Evolutionary conservation across 2,888 invertebrate species (phyloP).

Genomic region (Philhelius pedissequus): DNA sequence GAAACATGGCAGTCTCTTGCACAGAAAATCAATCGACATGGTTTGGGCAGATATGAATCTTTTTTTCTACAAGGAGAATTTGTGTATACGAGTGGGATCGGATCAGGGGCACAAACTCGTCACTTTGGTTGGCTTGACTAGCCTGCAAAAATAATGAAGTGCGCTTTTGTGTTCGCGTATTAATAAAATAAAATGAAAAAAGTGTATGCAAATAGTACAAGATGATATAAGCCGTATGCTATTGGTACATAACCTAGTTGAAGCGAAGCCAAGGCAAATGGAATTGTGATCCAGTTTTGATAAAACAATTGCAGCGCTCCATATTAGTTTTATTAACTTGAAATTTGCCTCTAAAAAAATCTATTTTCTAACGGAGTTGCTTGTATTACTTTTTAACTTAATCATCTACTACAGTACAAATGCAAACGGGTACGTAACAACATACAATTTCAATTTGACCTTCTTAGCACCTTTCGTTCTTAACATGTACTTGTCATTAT

Average conservation of each 20-base stretch:
- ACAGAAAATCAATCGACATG: slow-evolving; percentile 60
- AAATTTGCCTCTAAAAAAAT: too few relatives aligned
- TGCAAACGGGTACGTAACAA: too few relatives aligned
- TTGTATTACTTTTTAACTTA: too few relatives aligned
- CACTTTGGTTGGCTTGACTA: neutral
- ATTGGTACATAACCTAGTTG: neutral
- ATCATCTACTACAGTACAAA: too few relatives aligned
- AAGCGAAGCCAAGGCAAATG: neutral
- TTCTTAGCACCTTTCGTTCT: too few relatives aligned
- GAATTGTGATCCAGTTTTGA: neutral
- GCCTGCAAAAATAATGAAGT: neutral
- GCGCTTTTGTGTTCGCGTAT: slow-evolving; percentile 5
- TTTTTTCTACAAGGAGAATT: neutral
- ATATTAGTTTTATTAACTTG: too few relatives aligned
- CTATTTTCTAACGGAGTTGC: too few relatives aligned
- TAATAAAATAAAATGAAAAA: neutral
- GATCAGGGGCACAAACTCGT: neutral
- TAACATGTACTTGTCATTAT: too few relatives aligned
- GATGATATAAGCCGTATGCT: neutral
- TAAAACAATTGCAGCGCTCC: neutral
- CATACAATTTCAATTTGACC: too few relatives aligned
- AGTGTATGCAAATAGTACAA: neutral
- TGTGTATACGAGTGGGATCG: neutral
- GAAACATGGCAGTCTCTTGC: slow-evolving; percentile 38
- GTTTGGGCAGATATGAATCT: slow-evolving; percentile 46